A percentile compares a stretch with the other conserved stretches of the same genome.
phyloP scores from a whole-genome alignment of 2,888 invertebrate species.

The Halocaridina rubra region DNA sequence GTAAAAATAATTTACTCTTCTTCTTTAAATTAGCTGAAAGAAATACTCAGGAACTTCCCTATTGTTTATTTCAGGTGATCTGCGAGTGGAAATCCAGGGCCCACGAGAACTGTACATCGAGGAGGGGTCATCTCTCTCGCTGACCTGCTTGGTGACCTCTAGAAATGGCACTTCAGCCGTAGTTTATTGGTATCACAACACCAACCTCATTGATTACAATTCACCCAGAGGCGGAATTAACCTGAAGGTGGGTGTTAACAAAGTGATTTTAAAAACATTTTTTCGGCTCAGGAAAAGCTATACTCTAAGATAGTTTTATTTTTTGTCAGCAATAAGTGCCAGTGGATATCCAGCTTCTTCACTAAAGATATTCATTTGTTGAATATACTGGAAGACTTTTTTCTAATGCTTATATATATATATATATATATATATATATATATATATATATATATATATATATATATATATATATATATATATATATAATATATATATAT shows the following conservation, averaged over 20 bases:
- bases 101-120: constrained; percentile 55
- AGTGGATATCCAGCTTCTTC: neutral
- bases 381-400: neutral
- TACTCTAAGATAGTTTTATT: neutral
- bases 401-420: constrained; percentile 6
- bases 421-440: constrained; percentile 5
- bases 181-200: constrained; percentile 62
- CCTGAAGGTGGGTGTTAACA: constrained; percentile 47
- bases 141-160: constrained; percentile 52
- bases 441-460: too few relatives aligned
- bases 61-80: constrained; percentile 13
- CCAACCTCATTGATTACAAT: constrained; percentile 59
- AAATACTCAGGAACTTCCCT: too few relatives aligned
- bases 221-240: constrained; percentile 59
- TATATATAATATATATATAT: too few relatives aligned
- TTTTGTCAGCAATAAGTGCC: too few relatives aligned
- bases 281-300: too few relatives aligned
- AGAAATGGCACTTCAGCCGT: constrained; percentile 22
- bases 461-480: too few relatives aligned
- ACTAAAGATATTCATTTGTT: too few relatives aligned
- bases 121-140: constrained; percentile 48
- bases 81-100: constrained; percentile 52
- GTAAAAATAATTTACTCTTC: too few relatives aligned
- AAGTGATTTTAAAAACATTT: too few relatives aligned
- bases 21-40: too few relatives aligned